Conservation (phyloP, 2,888 invertebrate species). For the Epicampocera succincta region DNA sequence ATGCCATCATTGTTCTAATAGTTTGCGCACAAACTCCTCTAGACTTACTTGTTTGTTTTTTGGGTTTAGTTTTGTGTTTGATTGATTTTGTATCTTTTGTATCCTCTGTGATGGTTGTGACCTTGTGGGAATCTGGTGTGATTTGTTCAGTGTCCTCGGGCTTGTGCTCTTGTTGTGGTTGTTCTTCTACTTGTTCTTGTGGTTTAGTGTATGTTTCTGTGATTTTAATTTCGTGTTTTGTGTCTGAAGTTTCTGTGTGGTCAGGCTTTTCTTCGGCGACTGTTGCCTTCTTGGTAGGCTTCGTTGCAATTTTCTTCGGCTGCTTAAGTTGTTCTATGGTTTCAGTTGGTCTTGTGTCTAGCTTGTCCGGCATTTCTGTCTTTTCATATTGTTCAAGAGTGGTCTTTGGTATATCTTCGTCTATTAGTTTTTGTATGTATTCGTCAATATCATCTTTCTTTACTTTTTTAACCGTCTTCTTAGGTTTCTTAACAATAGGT, state of each 20-base stretch:
- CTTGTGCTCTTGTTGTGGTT: slow-evolving; percentile 74
- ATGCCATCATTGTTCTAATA: slow-evolving; percentile 32
- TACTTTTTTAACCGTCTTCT: slow-evolving; percentile 76
- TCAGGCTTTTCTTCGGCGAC: slow-evolving; percentile 62
- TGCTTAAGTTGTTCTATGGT: slow-evolving; percentile 67
- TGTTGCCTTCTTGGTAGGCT: slow-evolving; percentile 73
- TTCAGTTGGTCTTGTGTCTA: slow-evolving; percentile 74
- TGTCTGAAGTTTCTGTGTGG: slow-evolving; percentile 71
- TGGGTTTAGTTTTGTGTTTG: slow-evolving; percentile 80
- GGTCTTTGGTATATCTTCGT: slow-evolving; percentile 80
- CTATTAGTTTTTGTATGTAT: slow-evolving; percentile 79
- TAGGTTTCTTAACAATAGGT: slow-evolving; percentile 74
- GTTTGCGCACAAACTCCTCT: slow-evolving; percentile 38
- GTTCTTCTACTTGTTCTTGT: slow-evolving; percentile 71
- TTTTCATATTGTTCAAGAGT: slow-evolving; percentile 81
- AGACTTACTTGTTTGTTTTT: slow-evolving; percentile 82
- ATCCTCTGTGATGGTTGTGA: slow-evolving; percentile 77
- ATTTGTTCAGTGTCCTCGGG: slow-evolving; percentile 82
- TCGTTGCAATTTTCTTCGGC: slow-evolving; percentile 76
- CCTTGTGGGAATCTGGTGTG: slow-evolving; percentile 80
- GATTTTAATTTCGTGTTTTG: slow-evolving; percentile 69
- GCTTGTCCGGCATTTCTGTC: slow-evolving; percentile 74
- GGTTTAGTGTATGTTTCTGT: slow-evolving; percentile 73
- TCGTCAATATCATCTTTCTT: slow-evolving; percentile 79
- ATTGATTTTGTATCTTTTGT: slow-evolving; percentile 81